Conservation (phyloP, 2,888 invertebrate genomes). For the Athrips mouffetella region DNA sequence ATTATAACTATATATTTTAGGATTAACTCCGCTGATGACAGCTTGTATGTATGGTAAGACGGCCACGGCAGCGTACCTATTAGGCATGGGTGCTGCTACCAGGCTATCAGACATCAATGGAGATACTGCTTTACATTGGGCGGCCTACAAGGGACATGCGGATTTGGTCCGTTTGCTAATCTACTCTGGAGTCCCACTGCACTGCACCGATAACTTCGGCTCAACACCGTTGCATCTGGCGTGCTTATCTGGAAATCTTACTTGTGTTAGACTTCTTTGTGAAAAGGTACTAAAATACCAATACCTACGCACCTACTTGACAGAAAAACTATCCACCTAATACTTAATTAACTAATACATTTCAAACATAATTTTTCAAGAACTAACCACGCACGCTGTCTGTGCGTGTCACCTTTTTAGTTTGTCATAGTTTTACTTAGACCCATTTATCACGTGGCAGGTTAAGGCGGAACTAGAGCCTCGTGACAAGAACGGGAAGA, state of each 20-base stretch:
- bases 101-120: constrained; percentile 94
- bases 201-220: constrained; percentile 94
- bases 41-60: constrained; percentile 96
- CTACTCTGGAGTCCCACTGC: constrained; percentile 93
- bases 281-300: constrained; percentile 92
- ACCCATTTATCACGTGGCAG: constrained; percentile 53
- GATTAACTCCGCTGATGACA: constrained; percentile 92
- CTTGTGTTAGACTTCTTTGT: constrained; percentile 91
- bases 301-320: no score
- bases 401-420: no score
- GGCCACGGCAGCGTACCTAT: constrained; percentile 91
- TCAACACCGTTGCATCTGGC: constrained; percentile 95
- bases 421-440: no score
- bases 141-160: constrained; percentile 94
- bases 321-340: no score
- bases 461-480: constrained; percentile 92
- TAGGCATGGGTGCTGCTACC: constrained; percentile 93
- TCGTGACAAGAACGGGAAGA: constrained; percentile 94
- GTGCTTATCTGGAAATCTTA: constrained; percentile 91
- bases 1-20: constrained; percentile 37
- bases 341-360: no score
- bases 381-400: no score
- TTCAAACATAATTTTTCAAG: no score
- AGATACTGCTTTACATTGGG: constrained; percentile 96
- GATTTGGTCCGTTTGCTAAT: constrained; percentile 92